Conservation (phyloP, 2,113 vertebrate genomes). For the Ornithorhynchus anatinus region DNA sequence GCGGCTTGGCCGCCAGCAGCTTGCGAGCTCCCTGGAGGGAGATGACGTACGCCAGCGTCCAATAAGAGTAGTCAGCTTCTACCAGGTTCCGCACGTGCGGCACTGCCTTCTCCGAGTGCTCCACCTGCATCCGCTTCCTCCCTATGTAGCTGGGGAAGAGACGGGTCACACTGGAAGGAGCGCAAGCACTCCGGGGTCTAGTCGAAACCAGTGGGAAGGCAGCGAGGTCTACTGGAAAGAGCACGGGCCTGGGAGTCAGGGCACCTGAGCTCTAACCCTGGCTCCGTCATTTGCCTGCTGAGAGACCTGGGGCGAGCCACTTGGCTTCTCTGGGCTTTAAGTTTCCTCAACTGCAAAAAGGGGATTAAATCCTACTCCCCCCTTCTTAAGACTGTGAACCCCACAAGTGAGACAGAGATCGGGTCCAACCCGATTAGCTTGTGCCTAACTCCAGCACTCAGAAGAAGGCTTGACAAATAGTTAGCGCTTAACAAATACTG, state of each 20-base stretch:
- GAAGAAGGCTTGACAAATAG: too few species aligned
- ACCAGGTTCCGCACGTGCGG: slow-evolving; percentile 86
- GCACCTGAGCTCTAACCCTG: background rate
- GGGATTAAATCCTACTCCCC: too few species aligned
- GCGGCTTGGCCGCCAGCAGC: slow-evolving; percentile 80
- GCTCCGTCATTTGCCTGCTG: background rate
- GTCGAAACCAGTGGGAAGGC: background rate
- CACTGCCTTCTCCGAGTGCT: slow-evolving; percentile 84
- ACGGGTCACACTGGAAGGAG: background rate
- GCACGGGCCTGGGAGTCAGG: background rate
- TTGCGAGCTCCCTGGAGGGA: slow-evolving; percentile 87
- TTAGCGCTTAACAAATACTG: too few species aligned
- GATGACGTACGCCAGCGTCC: slow-evolving; percentile 89
- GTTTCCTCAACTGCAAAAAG: too few species aligned
- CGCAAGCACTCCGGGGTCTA: background rate
- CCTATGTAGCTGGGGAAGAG: slow-evolving; percentile 82
- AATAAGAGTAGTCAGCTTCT: slow-evolving; percentile 91
- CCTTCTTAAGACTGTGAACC: too few species aligned
- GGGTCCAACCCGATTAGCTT: too few species aligned
- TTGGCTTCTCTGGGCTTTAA: too few species aligned
- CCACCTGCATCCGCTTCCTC: slow-evolving; percentile 92
- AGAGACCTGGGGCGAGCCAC: background rate
- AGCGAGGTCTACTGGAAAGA: background rate
- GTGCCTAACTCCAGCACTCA: too few species aligned
- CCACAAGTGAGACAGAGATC: too few species aligned